Conservation (phyloP, 37 sponge, comb jelly and placozoan genomes). For the Bolinopsis microptera region DNA sequence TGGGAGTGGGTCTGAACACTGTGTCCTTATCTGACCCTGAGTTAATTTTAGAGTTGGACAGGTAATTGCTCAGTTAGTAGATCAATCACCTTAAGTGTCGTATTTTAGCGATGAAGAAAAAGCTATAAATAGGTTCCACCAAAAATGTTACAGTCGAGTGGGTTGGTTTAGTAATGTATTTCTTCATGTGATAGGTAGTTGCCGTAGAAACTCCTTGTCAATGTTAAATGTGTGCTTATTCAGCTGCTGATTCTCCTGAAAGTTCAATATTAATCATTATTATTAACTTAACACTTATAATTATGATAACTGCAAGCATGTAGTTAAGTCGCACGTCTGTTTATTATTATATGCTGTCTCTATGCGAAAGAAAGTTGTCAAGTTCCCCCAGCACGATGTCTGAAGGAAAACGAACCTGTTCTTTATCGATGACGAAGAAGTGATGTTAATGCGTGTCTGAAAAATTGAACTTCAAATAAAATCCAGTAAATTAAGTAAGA, state of each 20-base stretch:
- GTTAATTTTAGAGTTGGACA: too few species aligned
- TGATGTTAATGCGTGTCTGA: background rate
- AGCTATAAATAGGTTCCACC: too few species aligned
- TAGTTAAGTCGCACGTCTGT: too few species aligned
- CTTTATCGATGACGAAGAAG: slow-evolving; percentile 53
- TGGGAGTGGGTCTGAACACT: slow-evolving; percentile 20
- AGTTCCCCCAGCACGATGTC: too few species aligned
- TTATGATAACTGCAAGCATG: background rate
- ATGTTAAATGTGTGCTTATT: background rate
- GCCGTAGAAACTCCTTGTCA: slow-evolving; percentile 4
- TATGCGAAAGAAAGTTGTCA: too few species aligned
- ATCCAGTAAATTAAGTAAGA: too few species aligned
- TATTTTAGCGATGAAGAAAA: background rate
- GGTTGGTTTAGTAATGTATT: slow-evolving; percentile 57
- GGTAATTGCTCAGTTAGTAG: too few species aligned
- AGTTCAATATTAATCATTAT: background rate
- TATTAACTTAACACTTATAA: too few species aligned
- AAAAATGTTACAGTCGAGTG: slow-evolving; percentile 12
- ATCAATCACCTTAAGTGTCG: background rate
- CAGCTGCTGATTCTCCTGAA: background rate
- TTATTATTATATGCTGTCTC: too few species aligned
- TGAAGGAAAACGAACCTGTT: background rate
- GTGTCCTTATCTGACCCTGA: slow-evolving; percentile 63
- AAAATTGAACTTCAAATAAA: too few species aligned
- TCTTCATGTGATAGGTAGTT: slow-evolving; percentile 49